A percentile compares a stretch with the other conserved stretches of the same genome.
Evolutionary conservation across 2,797 vertebrate genomes (phyloP).

Genomic region (Eremophila alpestris): DNA sequence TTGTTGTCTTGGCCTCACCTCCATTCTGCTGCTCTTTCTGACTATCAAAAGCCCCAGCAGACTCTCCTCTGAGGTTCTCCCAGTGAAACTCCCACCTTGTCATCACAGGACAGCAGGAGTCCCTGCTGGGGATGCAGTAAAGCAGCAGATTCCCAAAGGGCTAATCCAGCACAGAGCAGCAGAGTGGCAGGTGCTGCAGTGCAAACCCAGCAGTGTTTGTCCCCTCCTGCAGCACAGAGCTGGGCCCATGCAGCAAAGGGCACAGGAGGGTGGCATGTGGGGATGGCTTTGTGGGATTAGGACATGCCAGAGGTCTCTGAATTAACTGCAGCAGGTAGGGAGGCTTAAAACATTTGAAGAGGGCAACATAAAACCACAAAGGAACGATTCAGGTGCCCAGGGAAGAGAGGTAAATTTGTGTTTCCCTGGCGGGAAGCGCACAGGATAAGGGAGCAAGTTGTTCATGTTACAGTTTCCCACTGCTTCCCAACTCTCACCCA

Average conservation of each 20-base stretch:
- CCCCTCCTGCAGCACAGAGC: not conserved
- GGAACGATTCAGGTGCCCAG: not conserved
- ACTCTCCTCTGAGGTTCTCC: not conserved
- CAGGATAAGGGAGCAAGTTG: not conserved
- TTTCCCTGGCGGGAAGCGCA: fast-evolving
- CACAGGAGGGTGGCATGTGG: not conserved
- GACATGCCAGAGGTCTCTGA: not conserved
- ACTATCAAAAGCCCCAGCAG: not conserved
- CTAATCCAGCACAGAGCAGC: not conserved
- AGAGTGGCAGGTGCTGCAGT: not conserved
- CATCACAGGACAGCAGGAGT: not conserved
- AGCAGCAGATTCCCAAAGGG: not conserved
- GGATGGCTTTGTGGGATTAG: not conserved
- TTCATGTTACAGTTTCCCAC: not conserved
- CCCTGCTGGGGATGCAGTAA: not conserved
- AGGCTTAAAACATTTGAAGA: not conserved
- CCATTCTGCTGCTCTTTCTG: not conserved
- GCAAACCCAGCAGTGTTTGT: not conserved
- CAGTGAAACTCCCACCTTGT: not conserved
- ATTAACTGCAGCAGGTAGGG: not conserved
- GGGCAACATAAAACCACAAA: not conserved
- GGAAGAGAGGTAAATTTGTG: not conserved
- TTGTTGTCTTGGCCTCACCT: not conserved
- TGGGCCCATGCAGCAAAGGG: fast-evolving
- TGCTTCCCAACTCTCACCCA: not conserved